Percentiles rank a stretch among this genome's conserved stretches.
These are phyloP conservation scores for Alectura lathami DNA, from an alignment of 2,113 vertebrate genomes.

Conservation along the genomic window DNA sequence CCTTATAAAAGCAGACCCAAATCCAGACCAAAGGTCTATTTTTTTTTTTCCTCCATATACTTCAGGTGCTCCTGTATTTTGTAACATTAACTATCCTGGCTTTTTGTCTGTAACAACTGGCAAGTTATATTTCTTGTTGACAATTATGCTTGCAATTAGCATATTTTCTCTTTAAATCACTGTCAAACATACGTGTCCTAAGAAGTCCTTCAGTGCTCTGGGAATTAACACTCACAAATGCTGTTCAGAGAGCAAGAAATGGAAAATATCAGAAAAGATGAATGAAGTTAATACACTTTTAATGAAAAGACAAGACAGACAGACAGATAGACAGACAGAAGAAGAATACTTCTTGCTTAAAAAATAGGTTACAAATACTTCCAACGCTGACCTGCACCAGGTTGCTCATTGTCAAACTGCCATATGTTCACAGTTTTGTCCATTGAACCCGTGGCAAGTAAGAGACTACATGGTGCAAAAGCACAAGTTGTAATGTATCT, in stretches of 20 bases:
- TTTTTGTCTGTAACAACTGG: not conserved
- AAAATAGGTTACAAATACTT: not conserved
- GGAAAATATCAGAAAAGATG: not conserved
- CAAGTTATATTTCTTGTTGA: not conserved
- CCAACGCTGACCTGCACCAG: slow-evolving; percentile 72
- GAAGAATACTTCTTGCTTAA: not conserved
- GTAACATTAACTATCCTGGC: not conserved
- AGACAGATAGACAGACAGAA: not conserved
- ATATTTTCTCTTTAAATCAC: not conserved
- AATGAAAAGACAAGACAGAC: too few species aligned
- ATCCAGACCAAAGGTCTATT: not conserved
- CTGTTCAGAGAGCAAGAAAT: not conserved
- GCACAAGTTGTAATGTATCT: slow-evolving; percentile 90
- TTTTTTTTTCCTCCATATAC: not conserved
- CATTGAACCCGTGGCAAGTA: slow-evolving; percentile 93
- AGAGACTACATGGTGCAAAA: slow-evolving; percentile 80
- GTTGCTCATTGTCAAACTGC: slow-evolving; percentile 77
- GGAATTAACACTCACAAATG: not conserved
- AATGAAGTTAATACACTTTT: not conserved
- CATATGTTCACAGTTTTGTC: slow-evolving; percentile 89
- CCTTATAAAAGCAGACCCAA: not conserved
- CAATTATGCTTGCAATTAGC: not conserved
- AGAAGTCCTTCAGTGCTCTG: not conserved
- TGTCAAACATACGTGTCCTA: not conserved
- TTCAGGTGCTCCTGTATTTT: not conserved